Evolutionary conservation across 2,113 vertebrate genomes (phyloP).

Genomic region (Amblyornis subalaris): DNA sequence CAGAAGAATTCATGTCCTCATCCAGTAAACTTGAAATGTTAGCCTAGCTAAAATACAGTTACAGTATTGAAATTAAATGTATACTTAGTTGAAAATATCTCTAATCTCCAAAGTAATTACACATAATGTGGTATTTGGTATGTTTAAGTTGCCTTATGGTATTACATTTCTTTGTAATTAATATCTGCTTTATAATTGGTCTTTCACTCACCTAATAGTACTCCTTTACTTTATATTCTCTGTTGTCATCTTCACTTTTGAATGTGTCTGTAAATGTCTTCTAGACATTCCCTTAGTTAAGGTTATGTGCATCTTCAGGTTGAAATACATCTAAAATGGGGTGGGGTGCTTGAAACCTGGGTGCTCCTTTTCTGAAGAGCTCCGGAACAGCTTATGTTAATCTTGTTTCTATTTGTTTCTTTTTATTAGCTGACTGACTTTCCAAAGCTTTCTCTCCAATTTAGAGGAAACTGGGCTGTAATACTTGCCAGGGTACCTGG

Average conservation of each 20-base stretch:
- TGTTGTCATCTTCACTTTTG: not conserved
- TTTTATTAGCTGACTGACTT: not conserved
- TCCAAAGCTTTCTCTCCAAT: not conserved
- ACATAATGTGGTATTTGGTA: not conserved
- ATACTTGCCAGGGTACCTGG: not conserved
- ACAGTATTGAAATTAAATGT: not conserved
- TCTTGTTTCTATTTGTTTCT: not conserved
- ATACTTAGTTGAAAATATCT: not conserved
- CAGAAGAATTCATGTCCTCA: not conserved
- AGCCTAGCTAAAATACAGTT: not conserved
- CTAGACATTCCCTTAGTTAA: not conserved
- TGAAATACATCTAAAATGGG: not conserved
- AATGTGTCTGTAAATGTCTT: not conserved
- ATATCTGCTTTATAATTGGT: not conserved
- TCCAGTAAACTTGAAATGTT: not conserved
- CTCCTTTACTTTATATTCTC: not conserved
- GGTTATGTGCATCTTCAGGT: not conserved
- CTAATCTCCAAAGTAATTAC: not conserved
- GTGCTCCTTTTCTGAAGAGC: not conserved
- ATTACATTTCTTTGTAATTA: not conserved
- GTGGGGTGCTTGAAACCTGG: not conserved
- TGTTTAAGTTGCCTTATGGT: not conserved
- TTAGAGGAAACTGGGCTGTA: not conserved
- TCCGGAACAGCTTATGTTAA: not conserved
- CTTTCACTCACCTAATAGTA: not conserved